phyloP scores from a whole-genome alignment of 2,113 vertebrate species.

The Lampris incognitus region DNA sequence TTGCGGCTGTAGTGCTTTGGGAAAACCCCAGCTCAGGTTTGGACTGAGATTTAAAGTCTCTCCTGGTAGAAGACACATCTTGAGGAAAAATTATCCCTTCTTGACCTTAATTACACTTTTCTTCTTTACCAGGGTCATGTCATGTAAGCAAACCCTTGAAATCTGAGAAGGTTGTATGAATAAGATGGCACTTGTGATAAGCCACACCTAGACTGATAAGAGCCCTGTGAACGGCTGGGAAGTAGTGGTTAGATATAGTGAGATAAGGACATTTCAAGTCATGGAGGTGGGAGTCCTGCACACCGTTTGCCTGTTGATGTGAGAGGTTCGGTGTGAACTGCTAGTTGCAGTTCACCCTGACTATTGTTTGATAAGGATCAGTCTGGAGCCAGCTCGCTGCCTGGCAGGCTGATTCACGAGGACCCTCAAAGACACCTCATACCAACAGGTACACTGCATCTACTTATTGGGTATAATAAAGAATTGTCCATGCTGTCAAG shows the following conservation, averaged over 20 bases:
- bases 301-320: slow-evolving; percentile 10
- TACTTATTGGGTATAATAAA: not conserved
- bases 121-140: slow-evolving; percentile 28
- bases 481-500: not conserved
- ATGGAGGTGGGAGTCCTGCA: slow-evolving; percentile 2
- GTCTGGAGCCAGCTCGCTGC: slow-evolving; percentile 43
- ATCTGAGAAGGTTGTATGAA: slow-evolving; percentile 37
- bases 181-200: slow-evolving; percentile 13
- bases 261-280: slow-evolving; percentile 6
- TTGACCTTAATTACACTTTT: slow-evolving; percentile 40
- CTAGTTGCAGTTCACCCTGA: slow-evolving; percentile 29
- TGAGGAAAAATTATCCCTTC: slow-evolving; percentile 24
- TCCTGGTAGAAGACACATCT: slow-evolving; percentile 9
- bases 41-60: slow-evolving; percentile 20
- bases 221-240: slow-evolving; percentile 30
- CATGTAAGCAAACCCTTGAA: slow-evolving; percentile 9
- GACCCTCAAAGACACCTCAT: slow-evolving; percentile 5
- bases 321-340: slow-evolving; percentile 32
- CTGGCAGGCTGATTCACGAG: not conserved
- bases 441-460: not conserved
- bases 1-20: slow-evolving; percentile 7
- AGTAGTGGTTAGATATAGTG: slow-evolving; percentile 9
- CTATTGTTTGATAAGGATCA: slow-evolving; percentile 55
- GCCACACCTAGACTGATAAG: slow-evolving; percentile 22
- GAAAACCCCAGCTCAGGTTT: slow-evolving; percentile 25